A percentile compares a stretch with the other conserved stretches of the same genome.
Conservation (phyloP, 2,797 vertebrate species). For the Sebastolobus altivelis region DNA sequence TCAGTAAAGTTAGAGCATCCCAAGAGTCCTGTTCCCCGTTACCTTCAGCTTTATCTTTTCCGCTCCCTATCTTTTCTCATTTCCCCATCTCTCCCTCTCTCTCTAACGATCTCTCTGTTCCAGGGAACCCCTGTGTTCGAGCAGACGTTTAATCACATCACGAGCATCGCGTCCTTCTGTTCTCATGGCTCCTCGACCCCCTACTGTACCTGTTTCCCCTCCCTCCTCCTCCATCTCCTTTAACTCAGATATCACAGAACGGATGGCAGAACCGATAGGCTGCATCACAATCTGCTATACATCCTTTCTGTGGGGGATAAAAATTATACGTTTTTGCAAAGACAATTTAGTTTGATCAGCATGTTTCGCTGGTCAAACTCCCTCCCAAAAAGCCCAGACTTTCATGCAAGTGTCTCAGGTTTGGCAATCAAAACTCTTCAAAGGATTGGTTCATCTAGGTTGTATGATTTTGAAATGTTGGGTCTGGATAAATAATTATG, state of each 20-base stretch:
- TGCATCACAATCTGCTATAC: neutral
- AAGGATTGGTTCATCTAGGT: neutral
- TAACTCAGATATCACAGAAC: constrained; percentile 13
- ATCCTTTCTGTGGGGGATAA: neutral
- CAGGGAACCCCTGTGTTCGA: constrained; percentile 67
- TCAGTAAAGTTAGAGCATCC: constrained; percentile 41
- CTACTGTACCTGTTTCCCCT: constrained; percentile 18
- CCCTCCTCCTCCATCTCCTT: constrained; percentile 19
- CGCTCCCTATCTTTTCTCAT: constrained; percentile 24
- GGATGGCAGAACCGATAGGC: neutral
- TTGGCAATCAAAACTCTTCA: neutral
- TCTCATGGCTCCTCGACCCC: constrained; percentile 37
- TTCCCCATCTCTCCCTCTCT: constrained; percentile 9
- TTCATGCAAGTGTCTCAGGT: neutral
- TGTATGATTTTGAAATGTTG: neutral
- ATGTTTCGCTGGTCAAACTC: neutral
- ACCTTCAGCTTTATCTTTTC: constrained; percentile 37
- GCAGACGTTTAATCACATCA: constrained; percentile 75
- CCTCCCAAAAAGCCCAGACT: neutral
- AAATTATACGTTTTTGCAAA: neutral
- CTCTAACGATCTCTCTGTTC: constrained; percentile 25
- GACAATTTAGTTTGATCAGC: too few species aligned
- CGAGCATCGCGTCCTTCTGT: constrained; percentile 52
- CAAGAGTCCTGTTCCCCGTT: constrained; percentile 17
- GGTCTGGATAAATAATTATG: neutral